These are phyloP conservation scores for Hucho hucho DNA, from an alignment of 2,113 vertebrate genomes.

Conservation along the genomic window DNA sequence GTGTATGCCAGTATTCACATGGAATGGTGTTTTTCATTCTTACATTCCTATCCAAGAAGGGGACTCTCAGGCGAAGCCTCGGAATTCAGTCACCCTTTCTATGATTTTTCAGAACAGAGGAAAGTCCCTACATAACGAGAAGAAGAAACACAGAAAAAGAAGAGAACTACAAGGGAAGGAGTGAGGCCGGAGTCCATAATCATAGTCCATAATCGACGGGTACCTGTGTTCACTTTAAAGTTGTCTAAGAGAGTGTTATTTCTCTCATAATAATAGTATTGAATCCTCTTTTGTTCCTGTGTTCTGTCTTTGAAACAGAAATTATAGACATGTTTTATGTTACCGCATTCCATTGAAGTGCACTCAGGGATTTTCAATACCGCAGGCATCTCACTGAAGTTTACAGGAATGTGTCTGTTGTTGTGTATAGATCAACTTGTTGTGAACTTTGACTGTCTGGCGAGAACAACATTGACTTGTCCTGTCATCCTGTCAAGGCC, in stretches of 20 bases:
- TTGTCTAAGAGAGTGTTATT: background rate
- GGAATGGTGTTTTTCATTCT: too few species aligned
- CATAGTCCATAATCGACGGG: too few species aligned
- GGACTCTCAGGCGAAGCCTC: too few species aligned
- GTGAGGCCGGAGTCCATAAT: background rate
- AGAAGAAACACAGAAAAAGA: background rate
- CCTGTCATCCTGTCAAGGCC: background rate
- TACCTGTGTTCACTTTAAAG: background rate
- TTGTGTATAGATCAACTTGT: background rate
- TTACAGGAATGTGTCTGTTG: background rate
- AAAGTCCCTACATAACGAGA: too few species aligned
- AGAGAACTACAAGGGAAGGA: background rate
- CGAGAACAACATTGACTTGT: background rate
- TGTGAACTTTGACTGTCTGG: background rate
- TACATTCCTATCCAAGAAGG: too few species aligned
- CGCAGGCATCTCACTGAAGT: background rate
- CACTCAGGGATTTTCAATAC: background rate
- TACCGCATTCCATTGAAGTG: background rate
- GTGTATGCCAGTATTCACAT: too few species aligned
- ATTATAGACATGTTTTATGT: background rate
- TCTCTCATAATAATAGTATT: background rate
- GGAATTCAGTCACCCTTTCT: too few species aligned
- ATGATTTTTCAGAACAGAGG: too few species aligned
- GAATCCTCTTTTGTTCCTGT: background rate
- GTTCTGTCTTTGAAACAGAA: background rate